These are phyloP conservation scores for Nebria salina DNA, from an alignment of 2,888 invertebrate species.

Conservation along the genomic window DNA sequence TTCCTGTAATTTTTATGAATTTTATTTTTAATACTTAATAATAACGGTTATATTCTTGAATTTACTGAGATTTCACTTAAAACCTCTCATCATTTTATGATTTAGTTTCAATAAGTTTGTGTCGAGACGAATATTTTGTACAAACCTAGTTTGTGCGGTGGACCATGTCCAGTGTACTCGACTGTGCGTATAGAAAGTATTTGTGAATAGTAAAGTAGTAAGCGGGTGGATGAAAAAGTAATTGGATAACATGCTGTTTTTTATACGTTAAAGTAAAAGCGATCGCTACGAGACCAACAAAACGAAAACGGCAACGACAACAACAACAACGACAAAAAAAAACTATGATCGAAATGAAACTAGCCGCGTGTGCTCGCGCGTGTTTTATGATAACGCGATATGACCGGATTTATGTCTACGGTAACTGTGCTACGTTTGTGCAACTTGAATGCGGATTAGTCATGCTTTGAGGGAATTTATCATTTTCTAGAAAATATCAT, in stretches of 20 bases:
- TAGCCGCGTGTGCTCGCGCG: neutral
- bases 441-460: neutral
- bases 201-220: neutral
- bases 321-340: neutral
- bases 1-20: neutral
- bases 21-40: neutral
- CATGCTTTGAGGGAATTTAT: neutral
- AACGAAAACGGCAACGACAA: neutral
- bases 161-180: neutral
- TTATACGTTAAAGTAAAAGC: neutral
- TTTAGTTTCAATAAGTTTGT: no score
- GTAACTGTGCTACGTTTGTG: neutral
- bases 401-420: neutral
- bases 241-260: neutral
- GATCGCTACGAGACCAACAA: neutral
- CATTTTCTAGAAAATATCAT: no score
- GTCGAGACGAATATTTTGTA: neutral
- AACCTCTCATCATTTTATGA: no score
- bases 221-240: neutral
- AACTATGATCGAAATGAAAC: neutral
- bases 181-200: neutral
- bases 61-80: no score
- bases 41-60: no score
- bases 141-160: neutral
- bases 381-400: neutral